A percentile compares a stretch with the other conserved stretches of the same genome.
Evolutionary conservation across 2,888 invertebrate genomes (phyloP).

Genomic region (Willowsia nigromaculata): DNA sequence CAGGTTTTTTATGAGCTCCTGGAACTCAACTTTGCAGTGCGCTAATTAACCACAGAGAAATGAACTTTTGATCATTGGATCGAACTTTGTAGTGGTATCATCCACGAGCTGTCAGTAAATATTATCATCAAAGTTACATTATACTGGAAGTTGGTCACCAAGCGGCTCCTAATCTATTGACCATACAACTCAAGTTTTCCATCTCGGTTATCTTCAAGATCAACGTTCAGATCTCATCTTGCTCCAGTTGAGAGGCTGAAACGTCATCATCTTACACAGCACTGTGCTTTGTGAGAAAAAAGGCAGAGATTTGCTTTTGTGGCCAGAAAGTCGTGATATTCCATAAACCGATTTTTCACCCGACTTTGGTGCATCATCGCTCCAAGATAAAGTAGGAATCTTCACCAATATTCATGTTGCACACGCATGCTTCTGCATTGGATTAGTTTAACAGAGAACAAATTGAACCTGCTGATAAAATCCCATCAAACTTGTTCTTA

Average conservation of each 20-base stretch:
- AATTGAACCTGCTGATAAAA: slow-evolving; percentile 58
- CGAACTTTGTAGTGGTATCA: not conserved
- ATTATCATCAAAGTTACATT: not conserved
- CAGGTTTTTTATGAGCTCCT: too few relatives aligned
- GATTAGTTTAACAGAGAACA: slow-evolving; percentile 1
- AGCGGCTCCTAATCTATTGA: not conserved
- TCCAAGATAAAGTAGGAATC: not conserved
- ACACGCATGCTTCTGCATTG: not conserved
- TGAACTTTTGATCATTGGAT: too few relatives aligned
- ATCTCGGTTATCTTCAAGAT: not conserved
- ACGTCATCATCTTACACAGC: not conserved
- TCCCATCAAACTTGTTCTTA: slow-evolving; percentile 44
- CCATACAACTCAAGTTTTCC: not conserved
- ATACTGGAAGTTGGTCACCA: not conserved
- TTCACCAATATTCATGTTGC: slow-evolving; percentile 14
- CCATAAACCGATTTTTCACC: slow-evolving; percentile 1
- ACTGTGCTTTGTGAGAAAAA: not conserved
- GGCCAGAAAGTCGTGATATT: too few relatives aligned
- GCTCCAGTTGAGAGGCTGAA: not conserved
- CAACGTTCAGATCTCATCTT: slow-evolving; percentile 1
- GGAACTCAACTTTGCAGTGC: too few relatives aligned
- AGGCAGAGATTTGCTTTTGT: not conserved
- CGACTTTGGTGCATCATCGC: not conserved
- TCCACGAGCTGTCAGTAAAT: not conserved
- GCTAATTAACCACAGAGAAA: too few relatives aligned